phyloP scores from a whole-genome alignment of 2,888 invertebrate species.

The Heteromyza rotundicornis region DNA sequence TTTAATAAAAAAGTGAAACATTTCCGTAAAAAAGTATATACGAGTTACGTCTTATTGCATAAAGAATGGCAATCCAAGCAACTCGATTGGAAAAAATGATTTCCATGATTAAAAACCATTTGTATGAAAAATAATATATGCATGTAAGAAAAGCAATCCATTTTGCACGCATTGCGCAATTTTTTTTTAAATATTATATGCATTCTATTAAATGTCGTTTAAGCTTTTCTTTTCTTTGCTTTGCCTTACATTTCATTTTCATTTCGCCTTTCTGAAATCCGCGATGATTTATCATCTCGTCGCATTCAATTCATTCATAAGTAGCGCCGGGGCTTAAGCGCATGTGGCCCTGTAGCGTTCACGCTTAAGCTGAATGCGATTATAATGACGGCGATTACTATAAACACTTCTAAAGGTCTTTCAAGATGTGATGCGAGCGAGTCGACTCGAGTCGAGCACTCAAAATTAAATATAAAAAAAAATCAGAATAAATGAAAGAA shows the following conservation, averaged over 20 bases:
- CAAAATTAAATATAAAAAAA: too few species aligned
- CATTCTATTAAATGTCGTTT: not conserved
- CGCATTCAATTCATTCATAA: constrained; percentile 1
- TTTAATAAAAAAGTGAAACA: too few species aligned
- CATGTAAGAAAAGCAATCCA: not conserved
- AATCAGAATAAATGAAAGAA: too few species aligned
- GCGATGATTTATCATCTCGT: constrained; percentile 1
- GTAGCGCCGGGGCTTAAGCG: not conserved
- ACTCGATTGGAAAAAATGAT: too few species aligned
- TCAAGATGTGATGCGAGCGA: too few species aligned
- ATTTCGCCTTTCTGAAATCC: not conserved
- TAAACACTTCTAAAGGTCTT: not conserved
- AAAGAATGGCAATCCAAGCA: not conserved
- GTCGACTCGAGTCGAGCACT: too few species aligned
- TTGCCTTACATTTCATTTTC: not conserved
- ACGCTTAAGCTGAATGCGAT: not conserved
- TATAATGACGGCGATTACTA: not conserved
- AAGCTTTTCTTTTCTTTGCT: not conserved
- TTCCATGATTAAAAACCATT: not conserved
- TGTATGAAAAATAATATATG: not conserved
- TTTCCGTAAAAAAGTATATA: not conserved
- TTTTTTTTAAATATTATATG: not conserved
- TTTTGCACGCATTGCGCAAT: not conserved
- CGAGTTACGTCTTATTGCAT: not conserved
- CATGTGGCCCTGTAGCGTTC: not conserved